phyloP scores from a whole-genome alignment of 2,888 invertebrate species.

The Diarsia brunnea region DNA sequence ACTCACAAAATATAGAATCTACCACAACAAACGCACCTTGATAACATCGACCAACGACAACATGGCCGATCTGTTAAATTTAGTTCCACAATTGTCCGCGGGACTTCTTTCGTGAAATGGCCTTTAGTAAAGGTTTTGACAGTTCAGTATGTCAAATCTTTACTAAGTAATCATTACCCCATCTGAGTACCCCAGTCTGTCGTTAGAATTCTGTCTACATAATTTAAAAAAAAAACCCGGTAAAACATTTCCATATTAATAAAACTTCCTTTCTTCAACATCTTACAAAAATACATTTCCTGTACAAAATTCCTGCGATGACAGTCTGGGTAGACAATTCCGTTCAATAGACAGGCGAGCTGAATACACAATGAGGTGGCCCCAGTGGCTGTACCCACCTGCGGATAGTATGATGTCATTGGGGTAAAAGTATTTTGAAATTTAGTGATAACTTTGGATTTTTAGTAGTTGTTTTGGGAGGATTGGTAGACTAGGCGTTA shows the following conservation, averaged over 20 bases:
- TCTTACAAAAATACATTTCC: slow-evolving; percentile 37
- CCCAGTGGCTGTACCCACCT: slow-evolving; percentile 24
- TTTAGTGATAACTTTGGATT: slow-evolving; percentile 10
- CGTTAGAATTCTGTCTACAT: not conserved
- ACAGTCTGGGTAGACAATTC: slow-evolving; percentile 57
- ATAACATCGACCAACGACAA: too few species aligned
- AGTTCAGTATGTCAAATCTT: too few species aligned
- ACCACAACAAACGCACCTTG: too few species aligned
- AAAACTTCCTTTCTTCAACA: slow-evolving; percentile 10
- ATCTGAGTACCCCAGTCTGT: too few species aligned
- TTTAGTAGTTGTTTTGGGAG: not conserved
- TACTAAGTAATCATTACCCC: too few species aligned
- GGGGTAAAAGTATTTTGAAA: slow-evolving; percentile 20
- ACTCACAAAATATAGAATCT: too few species aligned
- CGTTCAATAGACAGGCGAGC: slow-evolving; percentile 30
- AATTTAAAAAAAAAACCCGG: not conserved
- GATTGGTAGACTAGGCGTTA: too few species aligned
- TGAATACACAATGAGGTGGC: slow-evolving; percentile 59
- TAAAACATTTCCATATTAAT: slow-evolving; percentile 15
- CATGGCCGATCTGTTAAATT: too few species aligned
- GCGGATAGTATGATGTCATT: slow-evolving; percentile 40
- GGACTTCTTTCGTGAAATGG: too few species aligned
- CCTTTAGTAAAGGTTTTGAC: too few species aligned
- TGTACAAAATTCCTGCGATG: slow-evolving; percentile 47
- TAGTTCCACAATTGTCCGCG: too few species aligned